phyloP scores from a whole-genome alignment of 2,888 invertebrate genomes.

The Acanthacorydalis orientalis region DNA sequence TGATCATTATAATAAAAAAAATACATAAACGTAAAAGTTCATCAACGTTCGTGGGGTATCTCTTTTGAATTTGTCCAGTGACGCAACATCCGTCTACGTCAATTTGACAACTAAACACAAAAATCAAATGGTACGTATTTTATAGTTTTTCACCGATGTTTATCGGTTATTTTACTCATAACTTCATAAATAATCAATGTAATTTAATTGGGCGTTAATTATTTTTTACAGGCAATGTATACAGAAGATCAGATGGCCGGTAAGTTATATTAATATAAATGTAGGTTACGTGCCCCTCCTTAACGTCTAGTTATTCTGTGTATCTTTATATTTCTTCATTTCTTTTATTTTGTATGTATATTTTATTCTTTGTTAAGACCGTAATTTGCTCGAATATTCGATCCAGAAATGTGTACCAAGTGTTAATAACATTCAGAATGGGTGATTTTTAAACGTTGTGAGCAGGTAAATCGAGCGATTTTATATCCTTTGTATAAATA shows the following conservation, averaged over 20 bases:
- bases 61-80: background rate
- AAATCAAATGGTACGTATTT: slow-evolving; percentile 4
- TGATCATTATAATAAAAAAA: too few relatives aligned
- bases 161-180: too few relatives aligned
- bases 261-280: slow-evolving; percentile 37
- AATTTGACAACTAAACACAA: background rate
- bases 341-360: slow-evolving; percentile 15
- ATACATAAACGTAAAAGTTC: too few relatives aligned
- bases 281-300: slow-evolving; percentile 28
- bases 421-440: too few relatives aligned
- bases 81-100: background rate
- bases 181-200: too few relatives aligned
- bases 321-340: slow-evolving; percentile 19
- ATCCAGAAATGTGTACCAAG: too few relatives aligned
- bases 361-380: slow-evolving; percentile 11
- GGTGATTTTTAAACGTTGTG: too few relatives aligned
- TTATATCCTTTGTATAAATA: slow-evolving; percentile 9
- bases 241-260: slow-evolving; percentile 84
- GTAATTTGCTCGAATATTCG: slow-evolving; percentile 7
- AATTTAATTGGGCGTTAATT: background rate
- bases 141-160: background rate
- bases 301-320: slow-evolving; percentile 15
- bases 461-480: slow-evolving; percentile 7
- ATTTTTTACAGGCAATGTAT: slow-evolving; percentile 59
- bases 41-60: too few relatives aligned